phyloP scores from a whole-genome alignment of 2,888 invertebrate genomes.

The Noctua pronuba region DNA sequence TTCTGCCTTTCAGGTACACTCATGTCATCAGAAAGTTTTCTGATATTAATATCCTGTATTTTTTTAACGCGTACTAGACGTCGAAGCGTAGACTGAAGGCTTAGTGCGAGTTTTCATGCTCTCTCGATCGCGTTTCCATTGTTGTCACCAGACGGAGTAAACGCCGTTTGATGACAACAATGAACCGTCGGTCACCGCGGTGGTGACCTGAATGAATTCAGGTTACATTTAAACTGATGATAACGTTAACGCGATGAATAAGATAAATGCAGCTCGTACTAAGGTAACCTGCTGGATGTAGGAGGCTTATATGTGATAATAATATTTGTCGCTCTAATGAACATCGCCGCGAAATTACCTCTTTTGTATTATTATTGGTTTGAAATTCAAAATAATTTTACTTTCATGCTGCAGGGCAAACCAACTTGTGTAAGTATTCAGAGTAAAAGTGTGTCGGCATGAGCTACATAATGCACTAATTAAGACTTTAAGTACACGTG shows the following conservation, averaged over 20 bases:
- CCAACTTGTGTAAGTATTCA: constrained; percentile 85
- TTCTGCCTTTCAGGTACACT: constrained; percentile 97
- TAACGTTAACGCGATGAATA: not conserved
- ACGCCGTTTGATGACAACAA: no score
- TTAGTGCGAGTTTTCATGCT: not conserved
- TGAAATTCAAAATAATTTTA: constrained; percentile 69
- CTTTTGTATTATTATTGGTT: constrained; percentile 11
- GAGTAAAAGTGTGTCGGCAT: constrained; percentile 56
- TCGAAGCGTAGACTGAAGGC: not conserved
- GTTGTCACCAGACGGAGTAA: not conserved
- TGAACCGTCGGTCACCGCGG: no score
- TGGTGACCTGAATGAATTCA: not conserved
- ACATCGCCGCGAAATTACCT: no score
- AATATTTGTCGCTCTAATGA: not conserved
- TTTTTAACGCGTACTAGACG: not conserved
- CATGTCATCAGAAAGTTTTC: not conserved
- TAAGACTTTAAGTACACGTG: not conserved
- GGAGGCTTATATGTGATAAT: not conserved
- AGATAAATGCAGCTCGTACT: not conserved
- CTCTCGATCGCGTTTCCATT: not conserved
- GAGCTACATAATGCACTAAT: constrained; percentile 21
- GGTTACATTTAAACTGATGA: not conserved
- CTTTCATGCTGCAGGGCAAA: constrained; percentile 87
- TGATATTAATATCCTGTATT: not conserved
- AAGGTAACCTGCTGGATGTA: not conserved